Evolutionary conservation across 2,113 vertebrate genomes (phyloP).

Genomic region (Chaetodon auriga): DNA sequence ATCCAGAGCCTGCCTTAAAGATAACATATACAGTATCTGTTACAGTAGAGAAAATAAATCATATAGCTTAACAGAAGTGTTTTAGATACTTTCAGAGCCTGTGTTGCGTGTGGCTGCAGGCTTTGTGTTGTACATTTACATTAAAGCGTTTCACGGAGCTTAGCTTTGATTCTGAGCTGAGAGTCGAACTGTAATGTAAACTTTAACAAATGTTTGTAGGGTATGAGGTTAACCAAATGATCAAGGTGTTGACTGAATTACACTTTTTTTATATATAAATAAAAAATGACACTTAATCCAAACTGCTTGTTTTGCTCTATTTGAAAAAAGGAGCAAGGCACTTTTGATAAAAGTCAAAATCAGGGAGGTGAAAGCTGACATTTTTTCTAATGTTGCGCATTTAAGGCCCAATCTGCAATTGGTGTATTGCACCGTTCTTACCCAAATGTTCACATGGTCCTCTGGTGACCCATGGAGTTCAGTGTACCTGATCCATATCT

Average conservation of each 20-base stretch:
- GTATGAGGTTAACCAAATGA: background rate
- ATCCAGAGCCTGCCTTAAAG: slow-evolving; percentile 54
- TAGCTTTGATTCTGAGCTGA: background rate
- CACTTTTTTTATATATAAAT: no score
- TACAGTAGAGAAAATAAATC: slow-evolving; percentile 68
- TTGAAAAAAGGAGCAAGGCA: no score
- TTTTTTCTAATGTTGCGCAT: background rate
- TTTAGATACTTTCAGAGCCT: background rate
- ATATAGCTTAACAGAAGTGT: slow-evolving; percentile 28
- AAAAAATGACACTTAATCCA: no score
- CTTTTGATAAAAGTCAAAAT: no score
- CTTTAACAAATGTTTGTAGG: background rate
- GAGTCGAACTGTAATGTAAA: background rate
- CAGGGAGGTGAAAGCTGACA: background rate
- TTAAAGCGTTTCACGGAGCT: background rate
- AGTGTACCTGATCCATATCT: background rate
- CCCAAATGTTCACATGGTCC: background rate
- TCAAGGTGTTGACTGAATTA: background rate
- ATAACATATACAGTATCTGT: slow-evolving; percentile 69
- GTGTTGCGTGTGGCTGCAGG: slow-evolving; percentile 13
- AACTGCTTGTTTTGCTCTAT: no score
- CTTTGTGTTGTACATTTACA: slow-evolving; percentile 7
- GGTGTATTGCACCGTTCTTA: no score
- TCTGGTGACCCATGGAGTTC: background rate
- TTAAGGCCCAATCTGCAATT: background rate